Conservation (phyloP, 1,140 invertebrate genomes). For the Hyphantria cunea region DNA sequence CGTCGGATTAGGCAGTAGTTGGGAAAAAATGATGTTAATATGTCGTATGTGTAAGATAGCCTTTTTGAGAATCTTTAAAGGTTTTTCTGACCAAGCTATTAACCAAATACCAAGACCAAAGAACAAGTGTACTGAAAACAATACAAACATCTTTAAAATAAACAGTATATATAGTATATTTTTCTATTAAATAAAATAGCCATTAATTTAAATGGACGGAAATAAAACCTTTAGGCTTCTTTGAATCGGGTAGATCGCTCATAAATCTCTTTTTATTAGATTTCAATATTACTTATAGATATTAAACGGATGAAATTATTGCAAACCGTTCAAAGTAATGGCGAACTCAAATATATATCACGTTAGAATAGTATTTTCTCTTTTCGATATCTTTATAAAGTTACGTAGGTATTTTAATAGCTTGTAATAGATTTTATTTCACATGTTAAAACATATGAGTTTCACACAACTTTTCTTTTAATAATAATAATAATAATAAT, state of each 20-base stretch:
- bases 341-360: neutral
- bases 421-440: no score
- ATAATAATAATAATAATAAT: no score
- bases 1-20: no score
- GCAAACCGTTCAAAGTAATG: constrained; percentile 2
- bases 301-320: constrained; percentile 14
- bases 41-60: no score
- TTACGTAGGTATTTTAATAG: neutral
- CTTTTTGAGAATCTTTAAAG: no score
- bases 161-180: constrained; percentile 4
- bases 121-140: no score
- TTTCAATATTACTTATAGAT: constrained; percentile 16
- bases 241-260: constrained; percentile 17
- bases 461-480: no score
- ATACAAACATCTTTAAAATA: no score
- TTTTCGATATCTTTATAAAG: neutral
- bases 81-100: no score
- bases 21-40: no score
- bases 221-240: constrained; percentile 32
- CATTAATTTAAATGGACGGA: constrained; percentile 28
- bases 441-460: no score
- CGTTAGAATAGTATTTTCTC: neutral
- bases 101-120: no score
- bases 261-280: constrained; percentile 30
- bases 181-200: constrained; percentile 6